Evolutionary conservation across 2,888 invertebrate genomes (phyloP).

Genomic region (Phymatocera aterrima): DNA sequence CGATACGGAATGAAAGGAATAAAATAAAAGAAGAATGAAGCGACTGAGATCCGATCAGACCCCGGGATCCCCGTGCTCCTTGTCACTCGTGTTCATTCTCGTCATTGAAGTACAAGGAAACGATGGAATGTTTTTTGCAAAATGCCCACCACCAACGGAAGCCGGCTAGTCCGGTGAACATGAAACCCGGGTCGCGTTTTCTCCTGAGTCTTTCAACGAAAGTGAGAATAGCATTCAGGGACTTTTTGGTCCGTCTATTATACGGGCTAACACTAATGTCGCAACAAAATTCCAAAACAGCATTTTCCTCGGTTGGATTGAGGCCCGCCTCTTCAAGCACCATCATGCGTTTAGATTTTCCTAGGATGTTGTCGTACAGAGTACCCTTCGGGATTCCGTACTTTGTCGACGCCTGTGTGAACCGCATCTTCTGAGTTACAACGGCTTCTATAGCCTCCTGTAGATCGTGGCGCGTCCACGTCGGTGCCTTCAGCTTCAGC

Average conservation of each 20-base stretch:
- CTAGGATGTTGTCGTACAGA: constrained; percentile 86
- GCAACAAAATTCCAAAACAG: constrained; percentile 85
- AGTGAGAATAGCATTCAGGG: constrained; percentile 79
- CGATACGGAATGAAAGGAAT: background rate
- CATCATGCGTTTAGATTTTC: constrained; percentile 86
- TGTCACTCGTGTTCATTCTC: constrained; percentile 71
- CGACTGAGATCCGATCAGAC: background rate
- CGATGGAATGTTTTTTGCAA: constrained; percentile 86
- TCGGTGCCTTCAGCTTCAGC: constrained; percentile 85
- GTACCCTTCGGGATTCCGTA: constrained; percentile 88
- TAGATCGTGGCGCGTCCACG: constrained; percentile 85
- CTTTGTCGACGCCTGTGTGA: constrained; percentile 84
- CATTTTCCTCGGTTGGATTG: constrained; percentile 79
- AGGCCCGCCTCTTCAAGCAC: constrained; percentile 84
- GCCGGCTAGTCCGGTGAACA: constrained; percentile 83
- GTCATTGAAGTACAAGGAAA: constrained; percentile 79
- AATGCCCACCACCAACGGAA: constrained; percentile 91
- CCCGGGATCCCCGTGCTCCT: background rate
- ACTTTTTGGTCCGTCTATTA: constrained; percentile 84
- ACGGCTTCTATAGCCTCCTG: constrained; percentile 87
- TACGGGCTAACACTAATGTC: constrained; percentile 83
- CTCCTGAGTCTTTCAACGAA: constrained; percentile 82
- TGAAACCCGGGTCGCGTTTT: constrained; percentile 80
- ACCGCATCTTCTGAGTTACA: constrained; percentile 85
- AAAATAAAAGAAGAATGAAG: background rate